These are phyloP conservation scores for Carduelis carduelis DNA, from an alignment of 2,797 vertebrate genomes.

Conservation along the genomic window DNA sequence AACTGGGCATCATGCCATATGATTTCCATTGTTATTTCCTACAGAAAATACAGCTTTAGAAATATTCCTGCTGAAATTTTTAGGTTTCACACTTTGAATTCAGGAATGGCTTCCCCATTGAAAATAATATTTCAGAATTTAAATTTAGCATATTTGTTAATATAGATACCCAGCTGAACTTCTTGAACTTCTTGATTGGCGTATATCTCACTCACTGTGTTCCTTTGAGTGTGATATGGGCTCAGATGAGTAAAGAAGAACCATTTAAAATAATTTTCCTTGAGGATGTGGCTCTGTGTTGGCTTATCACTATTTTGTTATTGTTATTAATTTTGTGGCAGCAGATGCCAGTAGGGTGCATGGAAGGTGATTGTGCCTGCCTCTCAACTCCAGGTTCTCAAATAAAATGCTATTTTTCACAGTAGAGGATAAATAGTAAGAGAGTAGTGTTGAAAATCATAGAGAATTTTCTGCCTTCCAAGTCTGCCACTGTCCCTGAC, in stretches of 20 bases:
- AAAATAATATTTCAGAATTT: neutral
- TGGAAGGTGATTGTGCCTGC: neutral
- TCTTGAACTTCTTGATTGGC: neutral
- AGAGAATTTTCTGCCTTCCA: neutral
- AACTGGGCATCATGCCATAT: neutral
- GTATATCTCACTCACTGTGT: neutral
- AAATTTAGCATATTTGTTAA: neutral
- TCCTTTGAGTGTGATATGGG: neutral
- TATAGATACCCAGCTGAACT: neutral
- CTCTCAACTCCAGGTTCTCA: neutral
- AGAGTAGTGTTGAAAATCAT: neutral
- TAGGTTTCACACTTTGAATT: neutral
- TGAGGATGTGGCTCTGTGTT: neutral
- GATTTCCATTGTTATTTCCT: neutral
- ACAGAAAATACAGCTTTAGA: neutral
- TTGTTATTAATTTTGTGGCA: neutral
- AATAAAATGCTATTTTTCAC: neutral
- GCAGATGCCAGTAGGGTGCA: neutral
- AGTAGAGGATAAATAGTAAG: neutral
- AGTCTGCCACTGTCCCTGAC: neutral
- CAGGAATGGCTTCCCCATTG: neutral
- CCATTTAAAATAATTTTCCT: neutral
- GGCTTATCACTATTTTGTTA: neutral
- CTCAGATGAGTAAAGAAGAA: neutral
- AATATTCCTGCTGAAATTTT: neutral